Evolutionary conservation across 2,113 vertebrate species (phyloP).

Genomic region (Gobio gobio): DNA sequence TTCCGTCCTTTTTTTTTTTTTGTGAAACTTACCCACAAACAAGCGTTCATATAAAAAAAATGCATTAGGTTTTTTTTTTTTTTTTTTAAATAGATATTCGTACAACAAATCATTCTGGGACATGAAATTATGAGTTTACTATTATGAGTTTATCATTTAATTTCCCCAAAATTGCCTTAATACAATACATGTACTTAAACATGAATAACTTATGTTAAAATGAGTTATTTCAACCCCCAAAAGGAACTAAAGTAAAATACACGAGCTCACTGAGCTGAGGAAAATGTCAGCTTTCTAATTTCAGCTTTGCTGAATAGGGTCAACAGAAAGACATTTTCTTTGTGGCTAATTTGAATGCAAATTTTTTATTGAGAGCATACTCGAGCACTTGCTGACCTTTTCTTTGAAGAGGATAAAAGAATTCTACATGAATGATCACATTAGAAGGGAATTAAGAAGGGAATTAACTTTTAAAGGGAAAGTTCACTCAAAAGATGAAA

Average conservation of each 20-base stretch:
- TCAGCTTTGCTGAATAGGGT: background rate
- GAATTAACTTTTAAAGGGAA: background rate
- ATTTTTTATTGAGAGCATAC: background rate
- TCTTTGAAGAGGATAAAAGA: background rate
- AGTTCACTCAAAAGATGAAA: background rate
- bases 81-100: too few species aligned
- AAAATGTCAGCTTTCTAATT: background rate
- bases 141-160: background rate
- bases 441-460: background rate
- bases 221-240: background rate
- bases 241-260: background rate
- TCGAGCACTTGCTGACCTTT: background rate
- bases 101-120: too few species aligned
- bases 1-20: too few species aligned
- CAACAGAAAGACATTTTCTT: background rate
- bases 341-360: background rate
- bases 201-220: background rate
- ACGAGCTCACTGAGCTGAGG: background rate
- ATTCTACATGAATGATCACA: background rate
- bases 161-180: background rate
- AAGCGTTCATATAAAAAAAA: too few species aligned
- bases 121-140: too few species aligned
- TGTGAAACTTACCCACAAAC: too few species aligned
- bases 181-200: background rate
- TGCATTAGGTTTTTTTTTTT: too few species aligned